A percentile compares a stretch with the other conserved stretches of the same genome.
Conservation (phyloP, 2,888 invertebrate genomes). For the Rambutsinella grinnellia region DNA sequence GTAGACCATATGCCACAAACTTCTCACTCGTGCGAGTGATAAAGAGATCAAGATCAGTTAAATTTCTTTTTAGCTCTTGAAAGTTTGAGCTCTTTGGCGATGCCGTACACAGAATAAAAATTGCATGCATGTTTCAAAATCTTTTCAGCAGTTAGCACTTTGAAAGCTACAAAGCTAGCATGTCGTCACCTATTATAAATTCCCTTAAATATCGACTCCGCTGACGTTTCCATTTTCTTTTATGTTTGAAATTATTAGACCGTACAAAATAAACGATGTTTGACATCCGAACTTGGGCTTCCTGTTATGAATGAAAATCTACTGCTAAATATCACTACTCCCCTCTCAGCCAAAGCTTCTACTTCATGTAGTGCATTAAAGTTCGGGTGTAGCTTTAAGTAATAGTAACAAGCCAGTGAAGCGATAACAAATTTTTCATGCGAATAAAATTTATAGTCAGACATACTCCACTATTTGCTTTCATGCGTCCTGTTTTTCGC, state of each 20-base stretch:
- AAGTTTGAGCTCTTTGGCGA: too few species aligned
- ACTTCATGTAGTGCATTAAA: background rate
- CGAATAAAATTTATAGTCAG: background rate
- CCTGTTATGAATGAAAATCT: slow-evolving; percentile 5
- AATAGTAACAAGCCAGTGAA: background rate
- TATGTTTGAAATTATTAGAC: slow-evolving; percentile 17
- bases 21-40: background rate
- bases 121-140: too few species aligned
- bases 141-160: background rate
- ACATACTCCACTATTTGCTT: background rate
- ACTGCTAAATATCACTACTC: background rate
- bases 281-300: slow-evolving; percentile 31
- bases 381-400: background rate
- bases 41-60: too few species aligned
- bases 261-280: slow-evolving; percentile 30
- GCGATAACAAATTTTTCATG: background rate
- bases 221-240: background rate
- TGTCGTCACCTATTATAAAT: background rate
- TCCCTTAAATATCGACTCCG: background rate
- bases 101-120: too few species aligned
- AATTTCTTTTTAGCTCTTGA: too few species aligned
- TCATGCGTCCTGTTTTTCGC: background rate
- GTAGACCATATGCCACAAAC: too few species aligned
- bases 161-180: background rate
- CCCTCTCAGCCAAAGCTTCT: too few species aligned